Percentiles rank a stretch among this genome's conserved stretches.
Conservation (phyloP, 2,113 vertebrate species). For the Prionailurus viverrinus region DNA sequence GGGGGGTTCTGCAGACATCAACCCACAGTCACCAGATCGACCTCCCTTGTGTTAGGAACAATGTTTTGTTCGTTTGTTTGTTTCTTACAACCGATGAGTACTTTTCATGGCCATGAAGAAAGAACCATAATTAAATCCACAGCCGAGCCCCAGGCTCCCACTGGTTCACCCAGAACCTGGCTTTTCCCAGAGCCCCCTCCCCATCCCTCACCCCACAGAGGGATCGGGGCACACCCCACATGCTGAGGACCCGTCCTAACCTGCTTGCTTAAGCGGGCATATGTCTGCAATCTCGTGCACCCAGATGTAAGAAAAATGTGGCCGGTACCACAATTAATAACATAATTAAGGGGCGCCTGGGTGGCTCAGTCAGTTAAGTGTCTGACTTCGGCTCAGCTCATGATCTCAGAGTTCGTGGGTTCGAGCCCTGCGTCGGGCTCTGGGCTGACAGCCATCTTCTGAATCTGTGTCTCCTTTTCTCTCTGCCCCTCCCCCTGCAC, state of each 20-base stretch:
- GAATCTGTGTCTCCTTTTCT: too few relatives aligned
- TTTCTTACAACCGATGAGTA: not conserved
- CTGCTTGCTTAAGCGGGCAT: fast-evolving
- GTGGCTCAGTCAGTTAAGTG: too few relatives aligned
- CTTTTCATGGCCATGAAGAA: not conserved
- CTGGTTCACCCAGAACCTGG: not conserved
- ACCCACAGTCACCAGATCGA: not conserved
- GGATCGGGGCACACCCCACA: fast-evolving
- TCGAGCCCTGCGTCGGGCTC: too few relatives aligned
- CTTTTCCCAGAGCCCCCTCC: not conserved
- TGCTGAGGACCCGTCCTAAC: not conserved
- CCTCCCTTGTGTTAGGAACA: not conserved
- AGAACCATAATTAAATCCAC: not conserved
- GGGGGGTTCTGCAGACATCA: not conserved
- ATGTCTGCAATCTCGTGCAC: fast-evolving
- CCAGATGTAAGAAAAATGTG: fast-evolving
- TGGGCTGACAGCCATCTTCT: too few relatives aligned
- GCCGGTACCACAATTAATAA: not conserved
- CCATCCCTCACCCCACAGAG: not conserved
- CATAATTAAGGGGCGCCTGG: too few relatives aligned
- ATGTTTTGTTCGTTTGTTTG: too few relatives aligned
- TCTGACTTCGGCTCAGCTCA: too few relatives aligned
- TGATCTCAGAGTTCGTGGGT: too few relatives aligned
- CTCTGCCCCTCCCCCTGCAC: too few relatives aligned
- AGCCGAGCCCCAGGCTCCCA: not conserved